Percentiles rank a stretch among this genome's conserved stretches.
phyloP scores from a whole-genome alignment of 2,888 invertebrate species.

The Rhagophthalmus giganteus region DNA sequence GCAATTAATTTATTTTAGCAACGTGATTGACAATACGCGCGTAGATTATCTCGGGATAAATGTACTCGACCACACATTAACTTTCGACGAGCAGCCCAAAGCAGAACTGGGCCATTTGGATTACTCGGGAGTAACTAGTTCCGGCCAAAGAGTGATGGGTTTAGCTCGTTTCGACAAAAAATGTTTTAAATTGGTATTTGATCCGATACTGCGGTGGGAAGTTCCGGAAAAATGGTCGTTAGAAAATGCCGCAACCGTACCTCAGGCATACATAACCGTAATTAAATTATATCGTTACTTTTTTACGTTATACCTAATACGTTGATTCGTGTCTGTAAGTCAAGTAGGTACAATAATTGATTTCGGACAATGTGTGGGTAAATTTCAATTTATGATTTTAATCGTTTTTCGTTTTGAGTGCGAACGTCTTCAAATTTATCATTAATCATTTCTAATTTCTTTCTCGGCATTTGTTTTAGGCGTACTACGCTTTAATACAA shows the following conservation, averaged over 20 bases:
- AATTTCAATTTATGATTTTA: no score
- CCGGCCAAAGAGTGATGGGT: slow-evolving; percentile 69
- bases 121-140: slow-evolving; percentile 48
- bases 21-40: slow-evolving; percentile 35
- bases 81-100: slow-evolving; percentile 37
- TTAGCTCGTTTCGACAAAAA: slow-evolving; percentile 56
- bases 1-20: slow-evolving; percentile 25
- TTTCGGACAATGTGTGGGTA: no score
- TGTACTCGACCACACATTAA: slow-evolving; percentile 47
- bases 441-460: no score
- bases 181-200: slow-evolving; percentile 45
- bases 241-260: slow-evolving; percentile 76
- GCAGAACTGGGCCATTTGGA: slow-evolving; percentile 50
- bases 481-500: slow-evolving; percentile 53
- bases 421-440: no score
- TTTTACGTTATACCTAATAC: slow-evolving; percentile 53
- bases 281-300: no score
- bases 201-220: slow-evolving; percentile 62
- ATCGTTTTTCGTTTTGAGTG: no score
- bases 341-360: no score
- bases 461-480: no score
- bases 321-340: no score
- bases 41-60: slow-evolving; percentile 50
- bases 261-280: slow-evolving; percentile 74
- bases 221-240: slow-evolving; percentile 74